phyloP scores from a whole-genome alignment of 1,140 invertebrate species.

The Platyura marginata region DNA sequence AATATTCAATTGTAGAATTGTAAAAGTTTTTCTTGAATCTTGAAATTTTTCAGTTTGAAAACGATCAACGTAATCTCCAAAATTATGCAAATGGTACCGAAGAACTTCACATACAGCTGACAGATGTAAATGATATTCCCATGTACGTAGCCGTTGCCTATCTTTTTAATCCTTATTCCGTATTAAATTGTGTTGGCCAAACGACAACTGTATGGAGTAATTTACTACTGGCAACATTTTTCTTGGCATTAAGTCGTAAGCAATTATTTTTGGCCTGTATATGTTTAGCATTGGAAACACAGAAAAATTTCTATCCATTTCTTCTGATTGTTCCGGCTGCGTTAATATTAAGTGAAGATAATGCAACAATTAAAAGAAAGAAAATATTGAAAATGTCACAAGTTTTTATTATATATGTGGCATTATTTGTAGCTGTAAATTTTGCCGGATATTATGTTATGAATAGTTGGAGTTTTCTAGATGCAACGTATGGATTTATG shows the following conservation, averaged over 20 bases:
- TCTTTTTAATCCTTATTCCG: conserved; percentile 82
- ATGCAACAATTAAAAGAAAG: conserved; percentile 8
- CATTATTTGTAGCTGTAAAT: conserved; percentile 14
- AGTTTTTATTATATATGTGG: conserved; percentile 19
- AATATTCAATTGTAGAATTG: too few relatives aligned
- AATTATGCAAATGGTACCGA: conserved; percentile 35
- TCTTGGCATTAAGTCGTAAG: conserved; percentile 51
- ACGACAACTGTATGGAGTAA: conserved; percentile 86
- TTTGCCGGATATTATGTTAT: conserved; percentile 28
- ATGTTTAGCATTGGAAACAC: conserved; percentile 53
- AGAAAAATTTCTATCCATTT: conserved; percentile 75
- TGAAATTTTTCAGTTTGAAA: conserved; percentile 13
- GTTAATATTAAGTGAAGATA: conserved; percentile 27
- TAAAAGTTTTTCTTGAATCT: too few relatives aligned
- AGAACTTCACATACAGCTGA: conserved; percentile 33
- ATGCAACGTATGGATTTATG: conserved; percentile 71
- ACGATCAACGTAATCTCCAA: conserved; percentile 8
- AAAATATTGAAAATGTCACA: conserved; percentile 12
- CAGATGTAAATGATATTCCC: conserved; percentile 32
- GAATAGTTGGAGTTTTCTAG: conserved; percentile 52
- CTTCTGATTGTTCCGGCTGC: conserved; percentile 63
- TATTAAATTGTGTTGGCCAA: conserved; percentile 76
- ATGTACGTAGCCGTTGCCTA: conserved; percentile 62
- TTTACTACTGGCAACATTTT: conserved; percentile 48
- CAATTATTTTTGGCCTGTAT: conserved; percentile 35